Evolutionary conservation across 2,113 vertebrate genomes (phyloP).

Genomic region (Nerophis lumbriciformis): DNA sequence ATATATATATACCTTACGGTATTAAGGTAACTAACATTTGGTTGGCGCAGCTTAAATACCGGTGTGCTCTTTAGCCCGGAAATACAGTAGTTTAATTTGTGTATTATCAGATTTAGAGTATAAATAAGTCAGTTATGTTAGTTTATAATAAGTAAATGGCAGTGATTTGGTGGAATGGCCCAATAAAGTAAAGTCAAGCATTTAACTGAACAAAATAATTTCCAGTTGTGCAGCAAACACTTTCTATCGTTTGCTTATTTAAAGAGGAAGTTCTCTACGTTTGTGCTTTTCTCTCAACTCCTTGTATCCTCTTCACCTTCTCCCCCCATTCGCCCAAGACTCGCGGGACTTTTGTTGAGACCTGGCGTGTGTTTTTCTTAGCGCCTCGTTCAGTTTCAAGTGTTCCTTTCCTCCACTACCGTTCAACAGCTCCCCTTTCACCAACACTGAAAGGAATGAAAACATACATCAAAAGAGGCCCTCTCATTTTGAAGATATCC

Average conservation of each 20-base stretch:
- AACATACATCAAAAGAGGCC: conserved; percentile 69
- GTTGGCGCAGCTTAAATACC: no score
- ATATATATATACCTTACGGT: no score
- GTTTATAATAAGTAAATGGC: background rate
- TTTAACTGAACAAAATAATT: background rate
- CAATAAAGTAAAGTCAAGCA: background rate
- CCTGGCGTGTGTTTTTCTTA: conserved; percentile 58
- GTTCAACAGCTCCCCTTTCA: conserved; percentile 63
- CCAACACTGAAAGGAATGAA: conserved; percentile 69
- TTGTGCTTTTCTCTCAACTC: conserved; percentile 3
- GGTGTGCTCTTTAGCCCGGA: no score
- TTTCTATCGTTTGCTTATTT: conserved; percentile 1
- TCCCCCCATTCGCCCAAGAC: conserved; percentile 17
- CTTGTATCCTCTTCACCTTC: conserved; percentile 31
- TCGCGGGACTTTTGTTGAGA: conserved; percentile 52
- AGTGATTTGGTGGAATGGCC: background rate
- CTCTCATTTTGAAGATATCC: conserved; percentile 58
- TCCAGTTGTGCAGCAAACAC: background rate
- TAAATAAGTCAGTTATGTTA: no score
- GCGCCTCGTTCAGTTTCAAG: conserved; percentile 59
- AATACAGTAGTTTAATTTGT: no score
- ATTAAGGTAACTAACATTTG: no score
- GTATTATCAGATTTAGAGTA: no score
- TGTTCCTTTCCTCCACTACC: conserved; percentile 59
- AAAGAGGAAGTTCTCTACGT: background rate